Evolutionary conservation across 2,888 invertebrate genomes (phyloP).

Genomic region (Caenorhabditis sp.): DNA sequence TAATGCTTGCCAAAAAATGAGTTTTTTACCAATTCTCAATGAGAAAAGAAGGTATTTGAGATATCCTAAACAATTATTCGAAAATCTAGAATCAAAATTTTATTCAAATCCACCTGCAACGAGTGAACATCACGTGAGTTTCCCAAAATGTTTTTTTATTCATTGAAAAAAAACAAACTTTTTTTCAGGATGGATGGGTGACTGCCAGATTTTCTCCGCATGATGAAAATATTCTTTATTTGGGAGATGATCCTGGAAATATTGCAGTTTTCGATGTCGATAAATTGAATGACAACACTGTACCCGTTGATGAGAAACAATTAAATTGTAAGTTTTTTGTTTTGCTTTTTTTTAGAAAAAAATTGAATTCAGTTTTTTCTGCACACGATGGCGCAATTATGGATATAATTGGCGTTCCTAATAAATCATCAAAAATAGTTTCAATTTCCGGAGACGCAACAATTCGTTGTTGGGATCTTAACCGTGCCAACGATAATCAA

Average conservation of each 20-base stretch:
- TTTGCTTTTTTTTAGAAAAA: background rate
- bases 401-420: constrained; percentile 38
- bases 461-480: constrained; percentile 36
- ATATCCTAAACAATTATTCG: constrained; percentile 17
- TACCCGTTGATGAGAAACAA: constrained; percentile 10
- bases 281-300: background rate
- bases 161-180: no score
- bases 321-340: constrained; percentile 16
- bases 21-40: background rate
- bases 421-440: constrained; percentile 19
- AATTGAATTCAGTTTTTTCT: constrained; percentile 28
- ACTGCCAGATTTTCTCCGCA: constrained; percentile 31
- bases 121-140: constrained; percentile 18
- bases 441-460: constrained; percentile 41
- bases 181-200: constrained; percentile 39
- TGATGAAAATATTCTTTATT: constrained; percentile 24
- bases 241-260: constrained; percentile 41
- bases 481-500: constrained; percentile 1
- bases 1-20: background rate
- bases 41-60: background rate
- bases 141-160: background rate
- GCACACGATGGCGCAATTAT: constrained; percentile 42
- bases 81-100: constrained; percentile 29
- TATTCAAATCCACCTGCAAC: constrained; percentile 27
- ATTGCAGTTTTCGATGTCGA: constrained; percentile 34